Base-by-base conservation (phyloP, 1,140 invertebrate genomes). In the Venustaconcha ellipsiformis region DNA sequence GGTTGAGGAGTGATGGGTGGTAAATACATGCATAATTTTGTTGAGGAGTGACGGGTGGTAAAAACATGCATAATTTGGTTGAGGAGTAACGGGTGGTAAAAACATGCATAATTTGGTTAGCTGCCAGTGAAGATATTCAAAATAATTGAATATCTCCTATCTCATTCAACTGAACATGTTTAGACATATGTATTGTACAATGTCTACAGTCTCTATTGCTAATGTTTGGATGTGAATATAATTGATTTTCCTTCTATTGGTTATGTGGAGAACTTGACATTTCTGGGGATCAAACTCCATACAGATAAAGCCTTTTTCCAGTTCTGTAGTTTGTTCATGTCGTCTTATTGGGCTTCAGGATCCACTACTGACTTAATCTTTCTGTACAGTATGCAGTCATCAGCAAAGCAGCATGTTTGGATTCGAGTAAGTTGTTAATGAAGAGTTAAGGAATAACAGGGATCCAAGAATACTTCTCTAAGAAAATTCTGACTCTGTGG, bases 311-410 rank as follows among this genome's bases (percentile, higher is more conserved):
- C 26, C 26, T 26, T 66, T 26, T 30, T 26, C 64, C 64, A 66
- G 15, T 18, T 26, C 64, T 66, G 64, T 66, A 66, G 26, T 26
- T 66, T 66, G 64, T 66, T 26, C 15, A 66, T 17, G 26, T 66
- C 64, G 2, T 1, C 64, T 30, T 66, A 1, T 66, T 18, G 64
- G 64, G 26, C 17, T 15, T 66, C 18, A 66, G 64, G 17, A 66
- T 20, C 64, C 2, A 4, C 4, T 26, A 26, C 26, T 26, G 26
- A 26, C 26, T 26, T 26, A 26, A 26, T 26, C 26, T 26, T 26
- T 26, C 26, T 26, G 26, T 26, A 26, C 26, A 26, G 26, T 1
- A 26, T 26, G 26, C 26, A 26, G 26, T 26, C 26, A 26, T 26
- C 26, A 26, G 26, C 26, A 26, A 26, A 26, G 26, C 1, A 2